These are phyloP conservation scores for Nasonovia ribisnigri DNA, from an alignment of 2,888 invertebrate genomes.

Conservation along the genomic window DNA sequence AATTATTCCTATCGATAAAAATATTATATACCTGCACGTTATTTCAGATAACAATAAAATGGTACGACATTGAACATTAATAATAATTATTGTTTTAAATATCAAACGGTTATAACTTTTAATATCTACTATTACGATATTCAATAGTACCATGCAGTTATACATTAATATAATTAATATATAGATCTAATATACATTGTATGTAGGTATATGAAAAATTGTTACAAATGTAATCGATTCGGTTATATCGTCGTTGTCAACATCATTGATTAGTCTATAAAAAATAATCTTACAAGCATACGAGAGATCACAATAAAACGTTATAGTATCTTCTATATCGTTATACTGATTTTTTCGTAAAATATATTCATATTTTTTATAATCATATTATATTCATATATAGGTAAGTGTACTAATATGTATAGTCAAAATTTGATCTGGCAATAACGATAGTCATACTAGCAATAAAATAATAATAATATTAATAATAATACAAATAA, in stretches of 20 bases:
- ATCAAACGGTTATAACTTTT: not conserved
- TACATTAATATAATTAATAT: not conserved
- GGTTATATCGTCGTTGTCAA: not conserved
- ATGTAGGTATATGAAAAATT: not conserved
- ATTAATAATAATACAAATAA: constrained; percentile 33
- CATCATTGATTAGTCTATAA: constrained; percentile 38
- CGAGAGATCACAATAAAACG: constrained; percentile 47
- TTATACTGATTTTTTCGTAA: constrained; percentile 31
- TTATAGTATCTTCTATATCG: constrained; percentile 36
- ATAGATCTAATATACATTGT: constrained; percentile 2
- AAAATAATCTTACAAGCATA: constrained; percentile 39
- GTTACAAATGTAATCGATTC: not conserved
- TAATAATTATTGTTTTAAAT: constrained; percentile 5
- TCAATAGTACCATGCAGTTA: not conserved
- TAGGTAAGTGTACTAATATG: constrained; percentile 1
- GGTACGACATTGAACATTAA: constrained; percentile 3
- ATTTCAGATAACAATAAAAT: not conserved
- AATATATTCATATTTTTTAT: constrained; percentile 1
- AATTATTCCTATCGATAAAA: constrained; percentile 33
- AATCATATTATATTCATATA: not conserved
- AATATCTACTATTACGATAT: not conserved
- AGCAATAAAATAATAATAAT: constrained; percentile 43
- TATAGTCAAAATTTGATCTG: constrained; percentile 53
- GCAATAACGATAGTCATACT: constrained; percentile 20
- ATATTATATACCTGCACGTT: not conserved